Conservation (phyloP, 2,888 invertebrate genomes). For the Axea sp. region DNA sequence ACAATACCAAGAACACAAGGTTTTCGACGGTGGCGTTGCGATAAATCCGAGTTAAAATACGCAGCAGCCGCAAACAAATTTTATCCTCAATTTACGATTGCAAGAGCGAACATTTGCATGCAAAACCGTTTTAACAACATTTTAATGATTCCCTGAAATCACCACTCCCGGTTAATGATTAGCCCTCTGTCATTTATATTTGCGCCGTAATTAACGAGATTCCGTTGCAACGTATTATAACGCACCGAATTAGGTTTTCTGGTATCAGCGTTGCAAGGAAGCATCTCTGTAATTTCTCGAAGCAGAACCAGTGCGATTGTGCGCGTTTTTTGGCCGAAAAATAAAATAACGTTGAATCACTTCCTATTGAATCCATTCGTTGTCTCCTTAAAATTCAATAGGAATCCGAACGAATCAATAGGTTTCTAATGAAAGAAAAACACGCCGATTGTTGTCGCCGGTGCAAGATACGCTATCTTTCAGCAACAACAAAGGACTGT, state of each 20-base stretch:
- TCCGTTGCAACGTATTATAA: slow-evolving; percentile 49
- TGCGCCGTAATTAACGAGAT: slow-evolving; percentile 47
- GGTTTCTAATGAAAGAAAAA: slow-evolving; percentile 55
- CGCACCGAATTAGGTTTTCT: slow-evolving; percentile 42
- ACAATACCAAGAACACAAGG: too few species aligned
- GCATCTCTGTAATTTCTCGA: slow-evolving; percentile 38
- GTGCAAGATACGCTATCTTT: slow-evolving; percentile 39
- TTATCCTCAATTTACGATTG: too few species aligned
- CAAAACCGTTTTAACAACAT: too few species aligned
- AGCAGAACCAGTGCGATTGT: slow-evolving; percentile 43
- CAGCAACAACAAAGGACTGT: slow-evolving; percentile 46
- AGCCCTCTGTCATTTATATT: slow-evolving; percentile 47
- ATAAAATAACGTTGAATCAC: slow-evolving; percentile 45
- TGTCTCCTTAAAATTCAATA: slow-evolving; percentile 40
- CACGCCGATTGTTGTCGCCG: slow-evolving; percentile 48
- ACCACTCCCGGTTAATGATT: slow-evolving; percentile 52
- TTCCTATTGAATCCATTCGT: slow-evolving; percentile 52
- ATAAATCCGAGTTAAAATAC: too few species aligned
- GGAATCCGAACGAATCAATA: slow-evolving; percentile 49
- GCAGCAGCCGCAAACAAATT: too few species aligned
- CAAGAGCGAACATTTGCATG: too few species aligned
- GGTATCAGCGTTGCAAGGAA: slow-evolving; percentile 29
- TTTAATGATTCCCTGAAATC: too few species aligned
- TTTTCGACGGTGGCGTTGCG: too few species aligned
- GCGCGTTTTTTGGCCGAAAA: slow-evolving; percentile 34